Evolutionary conservation across 1,140 invertebrate genomes (phyloP).

Genomic region (Nixonia krombeini): DNA sequence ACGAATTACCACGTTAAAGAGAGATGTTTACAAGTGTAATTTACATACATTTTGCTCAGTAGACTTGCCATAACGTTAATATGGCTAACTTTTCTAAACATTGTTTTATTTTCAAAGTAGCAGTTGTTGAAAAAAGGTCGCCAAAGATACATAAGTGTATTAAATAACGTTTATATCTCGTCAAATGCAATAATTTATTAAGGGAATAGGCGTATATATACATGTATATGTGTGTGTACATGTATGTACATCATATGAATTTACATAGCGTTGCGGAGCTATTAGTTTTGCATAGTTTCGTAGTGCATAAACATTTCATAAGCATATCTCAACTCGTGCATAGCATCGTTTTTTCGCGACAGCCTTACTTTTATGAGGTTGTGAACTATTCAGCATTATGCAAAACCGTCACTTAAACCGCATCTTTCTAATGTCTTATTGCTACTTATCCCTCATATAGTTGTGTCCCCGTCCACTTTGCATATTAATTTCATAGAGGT

Average conservation of each 20-base stretch:
- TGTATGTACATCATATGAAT: conserved; percentile 19
- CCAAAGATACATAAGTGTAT: too few relatives aligned
- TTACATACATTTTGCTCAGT: too few relatives aligned
- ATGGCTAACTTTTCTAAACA: too few relatives aligned
- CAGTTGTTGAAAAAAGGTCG: too few relatives aligned
- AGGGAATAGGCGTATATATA: too few relatives aligned
- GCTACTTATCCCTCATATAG: conserved; percentile 11
- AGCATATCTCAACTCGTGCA: conserved; percentile 1
- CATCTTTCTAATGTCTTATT: conserved; percentile 16
- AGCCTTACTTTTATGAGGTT: conserved; percentile 27
- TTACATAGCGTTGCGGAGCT: conserved; percentile 4
- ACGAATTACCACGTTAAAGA: too few relatives aligned
- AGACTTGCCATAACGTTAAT: too few relatives aligned
- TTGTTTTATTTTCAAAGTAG: too few relatives aligned
- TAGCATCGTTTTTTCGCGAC: conserved; percentile 29
- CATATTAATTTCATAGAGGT: conserved; percentile 4
- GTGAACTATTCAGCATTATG: conserved; percentile 18
- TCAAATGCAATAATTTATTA: too few relatives aligned
- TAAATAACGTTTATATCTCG: too few relatives aligned
- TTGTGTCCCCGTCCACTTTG: conserved; percentile 4
- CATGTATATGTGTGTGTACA: too few relatives aligned
- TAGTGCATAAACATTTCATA: conserved; percentile 28
- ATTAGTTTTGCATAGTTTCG: conserved; percentile 20
- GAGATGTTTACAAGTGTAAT: too few relatives aligned
- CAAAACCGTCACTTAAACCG: conserved; percentile 10